Evolutionary conservation across 2,888 invertebrate species (phyloP), one percentile per base, ranked within the genome.

Genomic region (Carterocephalus palaemon): DNA sequence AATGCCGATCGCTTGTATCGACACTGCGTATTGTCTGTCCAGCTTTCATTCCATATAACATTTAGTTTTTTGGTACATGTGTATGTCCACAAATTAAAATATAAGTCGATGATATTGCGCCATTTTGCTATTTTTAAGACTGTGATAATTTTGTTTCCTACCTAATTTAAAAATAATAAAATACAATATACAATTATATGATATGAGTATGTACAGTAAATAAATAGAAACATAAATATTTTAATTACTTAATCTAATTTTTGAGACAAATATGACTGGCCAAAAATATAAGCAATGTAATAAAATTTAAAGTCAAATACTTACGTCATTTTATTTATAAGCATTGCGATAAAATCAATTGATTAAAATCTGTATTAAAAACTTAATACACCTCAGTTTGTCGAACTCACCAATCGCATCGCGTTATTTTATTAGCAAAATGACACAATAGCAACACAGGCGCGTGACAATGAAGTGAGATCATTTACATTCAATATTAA

Each of bases 391-490:
- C n/a, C n/a, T n/a, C n/a, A n/a, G n/a, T 16, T 16, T 8, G 4
- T 9, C 10, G 16, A n/a, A n/a, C n/a, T n/a, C n/a, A n/a, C n/a
- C n/a, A n/a, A n/a, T n/a, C n/a, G n/a, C n/a, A n/a, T n/a, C n/a
- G n/a, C n/a, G n/a, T n/a, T n/a, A n/a, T n/a, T n/a, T n/a, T n/a
- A n/a, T n/a, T 19, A 38, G 31, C 37, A 50, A 41, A 46, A 48
- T 49, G 56, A 52, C 54, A 49, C 47, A 59, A 53, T 51, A 58
- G 49, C 54, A 53, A 51, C 49, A 52, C 42, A 46, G 57, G 66
- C 62, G 72, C 80, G 82, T 80, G 82, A 85, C 81, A 79, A 74
- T 70, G 74, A 70, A 77, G 77, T 86, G 85, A 86, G 85, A 86
- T 86, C 85, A 85, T 76, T 74, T 72, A 73, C 74, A 79, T 76